Conservation (phyloP, 2,888 invertebrate species). For the Sinotaia quadrata region DNA sequence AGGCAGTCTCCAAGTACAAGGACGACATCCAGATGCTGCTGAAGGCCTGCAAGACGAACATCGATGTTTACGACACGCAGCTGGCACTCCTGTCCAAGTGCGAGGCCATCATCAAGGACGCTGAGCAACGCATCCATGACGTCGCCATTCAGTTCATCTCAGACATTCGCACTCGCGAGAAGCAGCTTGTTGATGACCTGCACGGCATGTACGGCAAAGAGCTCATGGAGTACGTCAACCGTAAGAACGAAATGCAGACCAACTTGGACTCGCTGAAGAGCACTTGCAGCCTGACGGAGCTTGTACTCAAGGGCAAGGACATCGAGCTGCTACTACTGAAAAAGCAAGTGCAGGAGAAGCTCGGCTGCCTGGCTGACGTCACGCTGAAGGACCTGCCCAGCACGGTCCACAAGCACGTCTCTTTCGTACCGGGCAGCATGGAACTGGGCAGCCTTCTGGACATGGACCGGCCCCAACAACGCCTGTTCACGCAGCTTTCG, state of each 20-base stretch:
- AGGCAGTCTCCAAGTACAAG: conserved; percentile 71
- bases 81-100: conserved; percentile 62
- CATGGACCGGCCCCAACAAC: conserved; percentile 57
- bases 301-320: conserved; percentile 72
- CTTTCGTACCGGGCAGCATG: conserved; percentile 65
- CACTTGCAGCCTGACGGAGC: conserved; percentile 71
- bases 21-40: conserved; percentile 67
- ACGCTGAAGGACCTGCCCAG: conserved; percentile 65
- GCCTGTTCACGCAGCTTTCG: conserved; percentile 32
- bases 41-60: conserved; percentile 65
- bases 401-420: conserved; percentile 64
- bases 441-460: conserved; percentile 69
- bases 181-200: conserved; percentile 69
- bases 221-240: conserved; percentile 68
- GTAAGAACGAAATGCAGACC: conserved; percentile 63
- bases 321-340: conserved; percentile 72
- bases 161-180: conserved; percentile 70
- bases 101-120: conserved; percentile 67
- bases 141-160: conserved; percentile 70
- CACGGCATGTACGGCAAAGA: conserved; percentile 69
- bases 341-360: conserved; percentile 72
- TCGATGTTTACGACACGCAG: conserved; percentile 66
- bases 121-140: conserved; percentile 70
- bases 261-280: conserved; percentile 70
- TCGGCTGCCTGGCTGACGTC: conserved; percentile 64